Percentiles rank a stretch among this genome's conserved stretches.
Conservation (phyloP, 2,113 vertebrate species). For the Nothobranchius furzeri region DNA sequence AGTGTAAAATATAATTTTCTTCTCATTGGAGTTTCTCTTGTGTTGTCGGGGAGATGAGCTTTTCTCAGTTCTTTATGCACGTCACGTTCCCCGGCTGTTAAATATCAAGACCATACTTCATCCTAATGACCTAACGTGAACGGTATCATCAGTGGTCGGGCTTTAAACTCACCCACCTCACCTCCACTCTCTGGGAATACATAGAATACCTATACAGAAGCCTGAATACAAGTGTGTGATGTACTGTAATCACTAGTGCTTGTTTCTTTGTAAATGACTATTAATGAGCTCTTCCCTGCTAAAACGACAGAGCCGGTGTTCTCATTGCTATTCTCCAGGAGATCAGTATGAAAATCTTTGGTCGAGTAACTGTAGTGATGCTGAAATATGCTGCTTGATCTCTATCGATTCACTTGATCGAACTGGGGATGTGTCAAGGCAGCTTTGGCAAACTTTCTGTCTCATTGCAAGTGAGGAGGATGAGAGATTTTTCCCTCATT, state of each 20-base stretch:
- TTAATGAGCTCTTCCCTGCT: not conserved
- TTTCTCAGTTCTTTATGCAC: slow-evolving; percentile 49
- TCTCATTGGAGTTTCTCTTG: slow-evolving; percentile 36
- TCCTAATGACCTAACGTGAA: slow-evolving; percentile 72
- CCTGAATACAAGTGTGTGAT: slow-evolving; percentile 26
- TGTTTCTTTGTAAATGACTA: slow-evolving; percentile 29
- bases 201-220: slow-evolving; percentile 29
- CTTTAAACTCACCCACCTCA: slow-evolving; percentile 58
- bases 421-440: slow-evolving; percentile 50
- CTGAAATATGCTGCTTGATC: slow-evolving; percentile 68
- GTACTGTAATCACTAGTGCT: slow-evolving; percentile 31
- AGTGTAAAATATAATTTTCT: slow-evolving; percentile 30
- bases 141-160: slow-evolving; percentile 62
- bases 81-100: slow-evolving; percentile 67
- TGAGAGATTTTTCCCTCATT: slow-evolving; percentile 5
- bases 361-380: slow-evolving; percentile 48
- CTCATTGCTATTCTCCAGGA: slow-evolving; percentile 48
- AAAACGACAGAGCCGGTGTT: not conserved
- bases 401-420: slow-evolving; percentile 59
- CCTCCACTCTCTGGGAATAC: slow-evolving; percentile 31
- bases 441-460: slow-evolving; percentile 23
- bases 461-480: slow-evolving; percentile 22
- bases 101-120: slow-evolving; percentile 79
- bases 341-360: slow-evolving; percentile 27
- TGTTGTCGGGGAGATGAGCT: slow-evolving; percentile 34